Percentiles rank a stretch among this genome's conserved stretches.
Conservation (phyloP, 2,113 vertebrate species). For the Bathybates hornii region DNA sequence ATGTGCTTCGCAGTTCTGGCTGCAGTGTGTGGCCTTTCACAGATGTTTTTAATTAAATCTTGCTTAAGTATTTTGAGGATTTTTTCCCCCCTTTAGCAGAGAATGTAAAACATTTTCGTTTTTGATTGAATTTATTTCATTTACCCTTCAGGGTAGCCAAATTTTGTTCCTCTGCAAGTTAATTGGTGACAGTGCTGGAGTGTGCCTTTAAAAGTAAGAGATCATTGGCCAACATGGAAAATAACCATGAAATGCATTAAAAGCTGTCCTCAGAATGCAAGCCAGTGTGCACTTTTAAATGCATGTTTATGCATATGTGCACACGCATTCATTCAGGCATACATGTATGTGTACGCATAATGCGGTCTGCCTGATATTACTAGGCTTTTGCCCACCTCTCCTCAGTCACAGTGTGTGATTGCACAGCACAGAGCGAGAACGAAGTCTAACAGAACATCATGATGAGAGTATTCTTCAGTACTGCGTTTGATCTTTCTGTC, state of each 20-base stretch:
- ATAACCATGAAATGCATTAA: conserved; percentile 19
- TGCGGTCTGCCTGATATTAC: not conserved
- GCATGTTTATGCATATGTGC: not conserved
- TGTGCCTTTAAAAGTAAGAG: conserved; percentile 1
- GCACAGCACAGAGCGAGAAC: conserved; percentile 4
- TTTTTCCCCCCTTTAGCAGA: not conserved
- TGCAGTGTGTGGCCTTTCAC: not conserved
- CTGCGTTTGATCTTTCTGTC: conserved; percentile 52
- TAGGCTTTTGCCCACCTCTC: not conserved
- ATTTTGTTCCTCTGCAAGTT: not conserved
- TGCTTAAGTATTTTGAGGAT: not conserved
- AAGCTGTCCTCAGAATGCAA: not conserved
- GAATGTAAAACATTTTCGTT: conserved; percentile 13
- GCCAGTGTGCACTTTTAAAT: not conserved
- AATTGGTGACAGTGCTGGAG: conserved; percentile 8
- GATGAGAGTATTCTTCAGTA: conserved; percentile 48
- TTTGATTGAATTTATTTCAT: conserved; percentile 21
- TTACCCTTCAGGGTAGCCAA: conserved; percentile 1
- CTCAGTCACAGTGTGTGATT: conserved; percentile 13
- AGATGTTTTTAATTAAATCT: conserved; percentile 13
- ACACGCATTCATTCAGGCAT: not conserved
- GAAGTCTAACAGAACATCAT: conserved; percentile 44
- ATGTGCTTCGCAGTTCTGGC: not conserved
- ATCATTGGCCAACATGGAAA: conserved; percentile 13
- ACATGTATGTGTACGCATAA: not conserved